phyloP scores from a whole-genome alignment of 2,888 invertebrate species.

The Hydrotaea diabolus region DNA sequence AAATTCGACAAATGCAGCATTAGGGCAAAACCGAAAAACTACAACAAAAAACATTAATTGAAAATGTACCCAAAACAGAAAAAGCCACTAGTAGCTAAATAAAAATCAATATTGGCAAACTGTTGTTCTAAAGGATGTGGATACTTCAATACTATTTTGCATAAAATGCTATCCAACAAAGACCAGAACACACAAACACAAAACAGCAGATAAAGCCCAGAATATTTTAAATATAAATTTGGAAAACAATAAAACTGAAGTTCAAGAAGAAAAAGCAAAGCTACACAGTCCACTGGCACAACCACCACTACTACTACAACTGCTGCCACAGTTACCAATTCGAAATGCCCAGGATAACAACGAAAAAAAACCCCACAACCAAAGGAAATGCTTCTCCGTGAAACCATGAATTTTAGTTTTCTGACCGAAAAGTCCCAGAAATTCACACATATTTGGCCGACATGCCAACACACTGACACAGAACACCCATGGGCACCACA shows the following conservation, averaged over 20 bases:
- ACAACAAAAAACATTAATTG: not conserved
- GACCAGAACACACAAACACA: not conserved
- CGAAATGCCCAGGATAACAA: not conserved
- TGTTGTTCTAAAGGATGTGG: not conserved
- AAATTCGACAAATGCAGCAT: not conserved
- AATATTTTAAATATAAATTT: not conserved
- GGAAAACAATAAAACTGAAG: not conserved
- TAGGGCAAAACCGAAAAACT: not conserved
- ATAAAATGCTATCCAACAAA: not conserved
- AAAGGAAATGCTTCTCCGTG: not conserved
- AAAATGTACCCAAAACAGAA: not conserved
- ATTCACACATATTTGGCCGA: not conserved
- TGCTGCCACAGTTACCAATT: not conserved
- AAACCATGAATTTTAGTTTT: not conserved
- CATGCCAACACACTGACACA: not conserved
- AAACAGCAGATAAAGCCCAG: not conserved
- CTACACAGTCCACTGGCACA: not conserved
- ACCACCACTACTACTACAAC: not conserved
- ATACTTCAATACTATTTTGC: not conserved
- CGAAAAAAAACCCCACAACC: not conserved
- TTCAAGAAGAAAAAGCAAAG: not conserved
- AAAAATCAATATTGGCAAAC: not conserved
- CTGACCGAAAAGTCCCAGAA: not conserved
- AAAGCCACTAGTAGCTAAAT: not conserved
- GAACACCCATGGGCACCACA: not conserved